Base-by-base conservation (phyloP, 2,888 invertebrate genomes). In the Blastobasis adustella region DNA sequence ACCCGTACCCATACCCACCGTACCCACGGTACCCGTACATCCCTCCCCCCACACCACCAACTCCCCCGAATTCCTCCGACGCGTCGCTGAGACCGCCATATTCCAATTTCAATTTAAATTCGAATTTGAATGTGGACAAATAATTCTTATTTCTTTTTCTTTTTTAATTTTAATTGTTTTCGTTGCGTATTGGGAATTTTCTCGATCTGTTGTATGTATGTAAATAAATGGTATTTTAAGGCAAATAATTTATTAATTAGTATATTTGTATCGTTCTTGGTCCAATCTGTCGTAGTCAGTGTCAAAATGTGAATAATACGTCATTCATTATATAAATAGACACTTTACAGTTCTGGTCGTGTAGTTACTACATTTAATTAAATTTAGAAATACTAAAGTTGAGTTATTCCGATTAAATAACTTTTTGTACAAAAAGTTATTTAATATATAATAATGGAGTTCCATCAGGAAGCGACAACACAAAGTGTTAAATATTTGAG, bases 1-100 rank as follows among this genome's bases (percentile, higher is more conserved):
- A 86, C 67, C 84, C 84, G 0, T 92, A 91, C 75, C 91, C 90
- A 36, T 94, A 91, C 69, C 84, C 83, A 5, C 76, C 86, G 0
- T 87, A 89, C 63, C 85, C 83, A 0, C 71, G 82, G 10, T 86
- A 82, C 87, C 92, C 89, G 60, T 81, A 91, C 84, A 90, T 71
- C 74, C 91, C 81, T 62, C 90, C 82, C 4, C 90, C 23, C 23
- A 85, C 81, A 0, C 82, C 84, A 57, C 90, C 85, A 0, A 82
- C 87, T 1, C 85, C 89, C 65, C 75, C 82, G 58, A 76, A 81
- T 71, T 60, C 83, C 0, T 60, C 83, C 0, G 76, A 86, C 62
- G 71, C 83, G 49, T 79, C 73, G 55, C 71, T 80, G 76, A 77
- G 91, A 90, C 83, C 79, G 66, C 65, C 85, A 65, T 90, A 83